Evolutionary conservation across 2,113 vertebrate species (phyloP).

Genomic region (Rhabdomys dilectus): DNA sequence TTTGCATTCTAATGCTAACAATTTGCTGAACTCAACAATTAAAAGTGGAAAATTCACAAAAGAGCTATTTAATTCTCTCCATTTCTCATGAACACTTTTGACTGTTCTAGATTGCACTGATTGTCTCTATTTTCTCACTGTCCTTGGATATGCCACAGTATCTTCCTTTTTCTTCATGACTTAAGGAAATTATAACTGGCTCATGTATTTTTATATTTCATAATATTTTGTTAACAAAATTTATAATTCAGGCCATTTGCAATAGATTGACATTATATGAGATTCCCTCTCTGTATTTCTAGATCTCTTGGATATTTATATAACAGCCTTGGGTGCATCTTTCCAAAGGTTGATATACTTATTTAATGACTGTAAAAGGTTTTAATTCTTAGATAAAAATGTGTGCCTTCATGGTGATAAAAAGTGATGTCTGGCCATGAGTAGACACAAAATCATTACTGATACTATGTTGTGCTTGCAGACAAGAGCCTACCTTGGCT

Average conservation of each 20-base stretch:
- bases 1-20: not conserved
- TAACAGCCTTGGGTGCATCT: not conserved
- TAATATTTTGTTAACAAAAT: not conserved
- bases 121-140: not conserved
- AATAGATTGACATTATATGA: not conserved
- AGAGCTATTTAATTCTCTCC: not conserved
- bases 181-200: not conserved
- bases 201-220: conserved; percentile 10
- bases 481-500: too few relatives aligned
- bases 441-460: too few relatives aligned
- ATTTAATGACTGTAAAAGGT: conserved; percentile 46
- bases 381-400: not conserved
- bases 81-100: not conserved
- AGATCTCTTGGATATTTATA: not conserved
- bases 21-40: not conserved
- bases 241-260: not conserved
- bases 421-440: not conserved
- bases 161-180: not conserved
- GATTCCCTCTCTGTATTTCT: not conserved
- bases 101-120: not conserved
- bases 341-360: conserved; percentile 66
- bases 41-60: not conserved
- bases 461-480: too few relatives aligned
- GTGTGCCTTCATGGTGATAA: not conserved
- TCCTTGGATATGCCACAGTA: not conserved